A percentile compares a stretch with the other conserved stretches of the same genome.
phyloP scores from a whole-genome alignment of 2,113 vertebrate species.

The Heterotis niloticus region DNA sequence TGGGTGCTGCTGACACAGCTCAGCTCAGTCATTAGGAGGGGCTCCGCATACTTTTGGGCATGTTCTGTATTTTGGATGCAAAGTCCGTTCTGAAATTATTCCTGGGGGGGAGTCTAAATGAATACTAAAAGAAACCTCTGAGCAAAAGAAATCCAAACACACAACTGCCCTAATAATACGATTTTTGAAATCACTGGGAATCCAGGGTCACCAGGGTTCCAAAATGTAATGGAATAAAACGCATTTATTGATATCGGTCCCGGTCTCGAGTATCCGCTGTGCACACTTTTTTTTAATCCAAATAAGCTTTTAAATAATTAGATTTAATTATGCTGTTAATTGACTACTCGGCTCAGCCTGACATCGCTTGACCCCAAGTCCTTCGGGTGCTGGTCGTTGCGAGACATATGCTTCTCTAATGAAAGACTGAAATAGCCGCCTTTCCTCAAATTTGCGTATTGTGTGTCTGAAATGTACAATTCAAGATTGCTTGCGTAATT shows the following conservation, averaged over 20 bases:
- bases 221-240: background rate
- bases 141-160: background rate
- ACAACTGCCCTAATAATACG: background rate
- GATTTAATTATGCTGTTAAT: background rate
- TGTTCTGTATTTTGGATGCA: background rate
- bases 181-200: background rate
- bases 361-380: background rate
- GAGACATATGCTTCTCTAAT: background rate
- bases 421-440: background rate
- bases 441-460: background rate
- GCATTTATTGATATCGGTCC: background rate
- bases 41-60: too few species aligned
- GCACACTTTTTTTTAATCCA: background rate
- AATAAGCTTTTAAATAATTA: too few species aligned
- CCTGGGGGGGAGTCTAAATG: background rate
- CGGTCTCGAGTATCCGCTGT: background rate
- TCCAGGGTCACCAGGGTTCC: background rate
- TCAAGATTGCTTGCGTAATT: background rate
- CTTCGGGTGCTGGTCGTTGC: background rate
- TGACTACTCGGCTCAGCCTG: constrained; percentile 2
- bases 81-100: background rate
- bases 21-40: too few species aligned
- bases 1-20: too few species aligned
- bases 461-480: background rate
- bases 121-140: too few species aligned